Evolutionary conservation across 2,888 invertebrate species (phyloP), one percentile per base, ranked within the genome.

Genomic region (Pasiphila rectangulata): DNA sequence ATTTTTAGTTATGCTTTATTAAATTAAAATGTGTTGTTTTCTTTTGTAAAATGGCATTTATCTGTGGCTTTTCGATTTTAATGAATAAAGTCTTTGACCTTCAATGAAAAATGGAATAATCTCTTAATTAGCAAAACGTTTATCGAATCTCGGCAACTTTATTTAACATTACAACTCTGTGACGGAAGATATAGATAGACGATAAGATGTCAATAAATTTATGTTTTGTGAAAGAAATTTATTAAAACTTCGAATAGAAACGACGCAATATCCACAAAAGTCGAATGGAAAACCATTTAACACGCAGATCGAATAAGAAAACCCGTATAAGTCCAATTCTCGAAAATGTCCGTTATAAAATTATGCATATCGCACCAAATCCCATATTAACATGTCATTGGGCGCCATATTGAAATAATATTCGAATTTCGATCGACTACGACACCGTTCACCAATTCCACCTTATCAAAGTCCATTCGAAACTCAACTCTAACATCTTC

Each of bases 351-450:
- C 49, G 54, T 43, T 43, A 83, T 83, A 82, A 83, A 81, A 85
- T 85, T 84, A 85, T 85, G 83, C 81, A 84, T 86, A 82, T 79
- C 79, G 80, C 64, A 63, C 67, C 75, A 59, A 64, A 63, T 64
- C 69, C 66, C 80, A 68, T 85, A 86, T 86, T 86, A 86, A 86
- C 86, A 86, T 85, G 84, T 86, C 86, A 85, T 85, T 72, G 69
- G 72, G 59, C 75, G 83, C 83, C 85, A 83, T 86, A 81, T 83
- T 86, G 83, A 70, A 65, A 79, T 79, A 79, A 80, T 81, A 85
- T 83, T 82, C 70, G 79, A 45, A 53, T 51, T 52, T 41, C 49
- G 37, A 49, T 61, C 57, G 49, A 62, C 60, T 66, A 56, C 61
- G 58, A 56, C 57, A 50, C 25, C 38, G 42, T 39, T 15, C 44